Percentiles rank a stretch among this genome's conserved stretches.
Evolutionary conservation across 2,113 vertebrate species (phyloP).

Genomic region (Neofelis nebulosa): DNA sequence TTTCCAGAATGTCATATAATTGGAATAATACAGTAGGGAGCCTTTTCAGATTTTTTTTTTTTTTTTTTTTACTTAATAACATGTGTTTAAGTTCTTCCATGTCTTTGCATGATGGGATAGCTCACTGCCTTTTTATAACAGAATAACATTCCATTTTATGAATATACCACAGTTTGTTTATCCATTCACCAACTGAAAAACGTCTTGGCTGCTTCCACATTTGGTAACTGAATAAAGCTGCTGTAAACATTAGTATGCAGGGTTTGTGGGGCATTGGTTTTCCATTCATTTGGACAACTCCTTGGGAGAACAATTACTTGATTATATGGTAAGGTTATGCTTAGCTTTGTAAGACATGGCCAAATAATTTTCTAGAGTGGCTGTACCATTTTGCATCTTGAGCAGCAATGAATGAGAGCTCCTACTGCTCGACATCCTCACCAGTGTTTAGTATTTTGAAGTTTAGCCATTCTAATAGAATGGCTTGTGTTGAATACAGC

Average conservation of each 20-base stretch:
- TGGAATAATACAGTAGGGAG: not conserved
- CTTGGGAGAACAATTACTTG: not conserved
- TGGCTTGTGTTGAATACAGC: not conserved
- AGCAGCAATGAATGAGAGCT: not conserved
- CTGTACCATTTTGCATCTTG: not conserved
- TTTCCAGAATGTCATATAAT: not conserved
- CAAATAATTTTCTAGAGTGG: not conserved
- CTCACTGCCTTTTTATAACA: not conserved
- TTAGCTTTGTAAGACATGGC: not conserved
- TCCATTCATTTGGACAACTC: not conserved
- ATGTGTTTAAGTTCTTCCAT: not conserved
- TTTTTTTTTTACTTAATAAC: not conserved
- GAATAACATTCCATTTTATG: not conserved
- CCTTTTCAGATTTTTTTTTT: not conserved
- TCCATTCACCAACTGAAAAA: not conserved
- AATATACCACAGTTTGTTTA: not conserved
- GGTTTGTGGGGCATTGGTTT: not conserved
- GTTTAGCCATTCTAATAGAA: not conserved
- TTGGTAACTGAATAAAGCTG: not conserved
- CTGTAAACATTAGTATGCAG: not conserved
- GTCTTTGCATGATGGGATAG: not conserved
- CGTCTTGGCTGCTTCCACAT: not conserved
- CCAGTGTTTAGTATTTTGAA: not conserved
- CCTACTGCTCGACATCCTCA: not conserved
- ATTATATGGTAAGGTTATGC: not conserved